phyloP scores from a whole-genome alignment of 2,113 vertebrate genomes.

The Poecile atricapillus region DNA sequence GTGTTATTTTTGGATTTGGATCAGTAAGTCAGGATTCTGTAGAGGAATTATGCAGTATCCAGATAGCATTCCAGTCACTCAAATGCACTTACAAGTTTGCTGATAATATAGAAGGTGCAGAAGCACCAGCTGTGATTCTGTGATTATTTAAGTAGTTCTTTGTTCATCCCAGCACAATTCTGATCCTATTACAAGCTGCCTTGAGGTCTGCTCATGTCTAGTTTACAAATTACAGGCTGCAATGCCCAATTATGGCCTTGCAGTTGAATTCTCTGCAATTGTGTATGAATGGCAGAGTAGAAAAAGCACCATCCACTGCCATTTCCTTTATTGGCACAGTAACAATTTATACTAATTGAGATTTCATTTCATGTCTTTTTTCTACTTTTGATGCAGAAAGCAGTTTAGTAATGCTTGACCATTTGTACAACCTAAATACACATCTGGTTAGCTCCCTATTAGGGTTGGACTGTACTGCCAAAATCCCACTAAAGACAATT shows the following conservation, averaged over 20 bases:
- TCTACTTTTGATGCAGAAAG: background rate
- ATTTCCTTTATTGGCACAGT: background rate
- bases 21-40: background rate
- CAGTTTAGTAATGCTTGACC: background rate
- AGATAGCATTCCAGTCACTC: background rate
- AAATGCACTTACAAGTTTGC: background rate
- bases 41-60: background rate
- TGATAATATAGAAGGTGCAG: background rate
- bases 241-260: background rate
- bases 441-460: background rate
- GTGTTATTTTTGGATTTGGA: background rate
- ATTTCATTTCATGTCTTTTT: background rate
- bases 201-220: background rate
- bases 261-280: background rate
- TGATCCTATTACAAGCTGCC: background rate
- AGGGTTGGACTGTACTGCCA: background rate
- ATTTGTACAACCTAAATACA: background rate
- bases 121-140: background rate
- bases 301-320: background rate
- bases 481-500: background rate
- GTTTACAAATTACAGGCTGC: conserved; percentile 23
- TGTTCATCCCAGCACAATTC: background rate
- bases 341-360: background rate
- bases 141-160: background rate
- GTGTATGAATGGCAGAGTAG: background rate